Base-by-base conservation (phyloP, 1,140 invertebrate species). In the Sinella curviseta region DNA sequence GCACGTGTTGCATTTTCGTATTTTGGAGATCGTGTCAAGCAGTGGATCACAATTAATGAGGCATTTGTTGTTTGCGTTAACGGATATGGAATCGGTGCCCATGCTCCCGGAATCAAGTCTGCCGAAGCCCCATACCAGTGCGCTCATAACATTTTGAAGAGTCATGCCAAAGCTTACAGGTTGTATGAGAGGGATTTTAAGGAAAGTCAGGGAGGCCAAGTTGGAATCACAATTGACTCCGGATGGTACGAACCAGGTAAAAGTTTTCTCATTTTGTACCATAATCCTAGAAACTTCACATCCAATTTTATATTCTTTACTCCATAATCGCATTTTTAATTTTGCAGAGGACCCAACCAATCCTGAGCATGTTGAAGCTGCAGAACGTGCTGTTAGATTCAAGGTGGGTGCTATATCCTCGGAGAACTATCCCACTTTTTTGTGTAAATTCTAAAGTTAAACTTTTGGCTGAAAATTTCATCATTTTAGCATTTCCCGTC, bases 181-280 rank as follows among this genome's bases (percentile, higher is more conserved):
- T 30, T 84, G 1, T 84, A 84, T 28, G 81, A 84, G 70, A 28
- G 31, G 16, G 76, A 79, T 31, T 84, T 83, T 57, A 83, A 82
- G 65, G 35, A 78, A 33, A 74, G 33, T 8, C 83, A 84, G 76
- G n/a, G 48, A 3, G 84, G 84, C 4, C 3, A 28, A 85, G 88
- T 92, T 26, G 91, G 91, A 57, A 90, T 93, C 76, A 89, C 90
- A 0, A 80, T 91, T 75, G 90, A 90, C 82, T 88, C 88, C 0
- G 89, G 89, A n/a, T 92, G 90, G 90, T 90, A 88, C 17, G 89
- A 91, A 82, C 90, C 91, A 0, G 54, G n/a, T 70, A 33, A 31
- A 26, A 3, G 24, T 48, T 48, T 48, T 48, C n/a, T n/a, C n/a
- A n/a, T 48, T 12, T 48, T 48, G 8, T 12, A 48, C 39, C 20